Conservation (phyloP, 2,888 invertebrate species). For the Microplitis deprimator region DNA sequence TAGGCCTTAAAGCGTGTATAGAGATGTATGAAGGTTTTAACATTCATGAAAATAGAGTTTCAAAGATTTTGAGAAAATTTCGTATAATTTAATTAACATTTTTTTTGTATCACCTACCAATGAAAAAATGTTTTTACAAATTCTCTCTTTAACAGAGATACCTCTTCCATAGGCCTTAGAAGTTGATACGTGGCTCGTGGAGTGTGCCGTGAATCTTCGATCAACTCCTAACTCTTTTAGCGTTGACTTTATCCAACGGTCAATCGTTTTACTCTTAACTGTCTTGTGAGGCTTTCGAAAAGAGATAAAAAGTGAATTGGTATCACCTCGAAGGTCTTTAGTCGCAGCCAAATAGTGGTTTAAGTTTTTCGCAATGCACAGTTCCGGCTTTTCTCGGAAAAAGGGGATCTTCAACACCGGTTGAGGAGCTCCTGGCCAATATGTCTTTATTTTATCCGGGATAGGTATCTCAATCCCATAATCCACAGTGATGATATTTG, state of each 20-base stretch:
- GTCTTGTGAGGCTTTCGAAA: slow-evolving; percentile 33
- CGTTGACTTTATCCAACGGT: slow-evolving; percentile 33
- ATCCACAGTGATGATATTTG: slow-evolving; percentile 16
- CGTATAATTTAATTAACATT: too few species aligned
- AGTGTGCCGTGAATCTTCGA: slow-evolving; percentile 30
- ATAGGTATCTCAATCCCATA: slow-evolving; percentile 24
- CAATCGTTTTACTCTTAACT: slow-evolving; percentile 31
- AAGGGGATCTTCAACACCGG: slow-evolving; percentile 28
- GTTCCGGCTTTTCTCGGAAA: slow-evolving; percentile 25
- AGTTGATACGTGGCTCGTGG: slow-evolving; percentile 41
- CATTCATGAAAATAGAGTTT: too few species aligned
- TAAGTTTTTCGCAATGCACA: slow-evolving; percentile 32
- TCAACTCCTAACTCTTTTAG: slow-evolving; percentile 19
- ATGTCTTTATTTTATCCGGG: slow-evolving; percentile 26
- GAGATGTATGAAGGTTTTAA: too few species aligned
- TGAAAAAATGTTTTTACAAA: too few species aligned
- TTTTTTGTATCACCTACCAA: too few species aligned
- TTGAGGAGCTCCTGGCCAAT: slow-evolving; percentile 16
- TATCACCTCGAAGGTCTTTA: slow-evolving; percentile 16
- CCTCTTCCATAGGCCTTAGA: slow-evolving; percentile 40
- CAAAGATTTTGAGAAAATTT: too few species aligned
- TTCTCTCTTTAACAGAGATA: slow-evolving; percentile 33
- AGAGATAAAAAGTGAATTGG: slow-evolving; percentile 39
- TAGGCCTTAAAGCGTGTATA: too few species aligned
- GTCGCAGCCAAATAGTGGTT: slow-evolving; percentile 32